phyloP scores from a whole-genome alignment of 2,113 vertebrate genomes.

The Aegotheles bennettii region DNA sequence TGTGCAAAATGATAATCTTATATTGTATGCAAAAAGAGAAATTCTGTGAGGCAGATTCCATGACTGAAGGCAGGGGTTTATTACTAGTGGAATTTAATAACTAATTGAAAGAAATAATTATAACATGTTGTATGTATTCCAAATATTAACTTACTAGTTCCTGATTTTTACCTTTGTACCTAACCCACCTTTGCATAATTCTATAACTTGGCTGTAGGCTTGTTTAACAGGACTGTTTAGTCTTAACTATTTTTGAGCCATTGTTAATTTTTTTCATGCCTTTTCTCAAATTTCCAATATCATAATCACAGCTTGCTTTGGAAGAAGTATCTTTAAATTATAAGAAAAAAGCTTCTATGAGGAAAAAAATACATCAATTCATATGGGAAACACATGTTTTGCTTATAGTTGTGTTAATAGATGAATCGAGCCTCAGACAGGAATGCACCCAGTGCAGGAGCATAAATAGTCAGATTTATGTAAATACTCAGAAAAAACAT shows the following conservation, averaged over 20 bases:
- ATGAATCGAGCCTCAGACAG: background rate
- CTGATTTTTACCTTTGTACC: background rate
- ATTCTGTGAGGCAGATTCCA: background rate
- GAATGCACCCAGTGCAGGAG: background rate
- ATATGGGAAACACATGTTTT: background rate
- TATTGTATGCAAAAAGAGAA: background rate
- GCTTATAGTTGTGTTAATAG: background rate
- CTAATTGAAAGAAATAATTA: background rate
- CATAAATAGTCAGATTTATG: background rate
- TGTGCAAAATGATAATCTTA: background rate
- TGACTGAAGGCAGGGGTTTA: background rate
- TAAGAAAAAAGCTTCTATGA: background rate
- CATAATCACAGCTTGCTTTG: background rate
- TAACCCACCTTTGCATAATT: background rate
- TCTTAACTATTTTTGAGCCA: background rate
- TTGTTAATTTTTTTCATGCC: background rate
- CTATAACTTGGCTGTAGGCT: background rate
- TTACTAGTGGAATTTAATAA: background rate
- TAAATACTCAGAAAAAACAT: background rate
- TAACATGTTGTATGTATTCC: background rate
- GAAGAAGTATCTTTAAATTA: background rate
- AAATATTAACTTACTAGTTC: background rate
- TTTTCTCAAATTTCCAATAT: background rate
- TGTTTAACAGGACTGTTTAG: background rate
- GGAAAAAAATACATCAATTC: background rate